A percentile compares a stretch with the other conserved stretches of the same genome.
Evolutionary conservation across 2,797 vertebrate genomes (phyloP).

Genomic region (Hylomyscus alleni): DNA sequence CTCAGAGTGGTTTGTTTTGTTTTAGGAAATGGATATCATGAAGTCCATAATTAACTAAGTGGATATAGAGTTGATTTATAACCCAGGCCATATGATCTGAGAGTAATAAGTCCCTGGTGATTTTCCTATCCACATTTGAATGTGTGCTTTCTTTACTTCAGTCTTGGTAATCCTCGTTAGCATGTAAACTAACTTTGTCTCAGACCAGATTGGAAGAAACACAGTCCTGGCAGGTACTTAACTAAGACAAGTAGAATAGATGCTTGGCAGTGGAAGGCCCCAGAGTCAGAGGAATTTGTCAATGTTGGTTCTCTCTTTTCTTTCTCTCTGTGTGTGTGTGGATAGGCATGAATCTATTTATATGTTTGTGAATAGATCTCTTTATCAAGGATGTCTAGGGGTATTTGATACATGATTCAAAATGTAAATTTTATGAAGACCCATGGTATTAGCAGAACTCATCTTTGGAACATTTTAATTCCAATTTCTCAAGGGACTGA

Average conservation of each 20-base stretch:
- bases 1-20: not conserved
- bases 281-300: not conserved
- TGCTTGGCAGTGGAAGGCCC: not conserved
- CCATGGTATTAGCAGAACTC: not conserved
- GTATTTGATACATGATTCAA: not conserved
- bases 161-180: not conserved
- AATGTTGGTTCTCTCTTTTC: not conserved
- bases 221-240: not conserved
- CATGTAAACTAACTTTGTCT: not conserved
- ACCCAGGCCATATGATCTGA: not conserved
- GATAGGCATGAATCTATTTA: not conserved
- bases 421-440: not conserved
- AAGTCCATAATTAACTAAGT: not conserved
- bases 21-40: not conserved
- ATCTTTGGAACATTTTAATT: not conserved
- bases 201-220: not conserved
- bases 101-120: not conserved
- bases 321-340: not conserved
- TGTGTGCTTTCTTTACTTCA: not conserved
- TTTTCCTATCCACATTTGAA: not conserved
- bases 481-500: not conserved
- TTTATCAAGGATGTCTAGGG: not conserved
- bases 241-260: not conserved
- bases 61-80: not conserved
- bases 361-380: not conserved